Base-by-base conservation (phyloP, 2,888 invertebrate genomes). In the Seira ritae region DNA sequence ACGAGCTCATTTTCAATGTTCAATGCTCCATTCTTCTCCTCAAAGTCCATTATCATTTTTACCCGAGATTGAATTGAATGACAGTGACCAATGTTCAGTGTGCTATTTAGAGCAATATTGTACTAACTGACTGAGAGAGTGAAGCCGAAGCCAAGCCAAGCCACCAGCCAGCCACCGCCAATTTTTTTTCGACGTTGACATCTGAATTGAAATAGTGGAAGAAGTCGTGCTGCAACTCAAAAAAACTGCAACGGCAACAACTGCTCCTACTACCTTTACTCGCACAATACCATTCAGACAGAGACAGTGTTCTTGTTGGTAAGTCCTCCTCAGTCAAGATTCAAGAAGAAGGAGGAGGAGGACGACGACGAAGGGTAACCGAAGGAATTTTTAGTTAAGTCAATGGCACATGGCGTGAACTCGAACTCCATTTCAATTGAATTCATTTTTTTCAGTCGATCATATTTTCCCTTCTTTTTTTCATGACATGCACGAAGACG, bases 141-240 rank as follows among this genome's bases (percentile, higher is more conserved):
- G 55, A 55, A 17, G 42, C 12, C 6, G 42, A 42, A 42, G 12
- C 12, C 6, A 42, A 8, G 42, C 12, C 6, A 12, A 42, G 12
- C 42, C 6, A 8, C 6, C 42, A 42, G 6, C 42, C 3, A n/a
- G 55, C 17, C 17, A 55, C 55, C 12, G 15, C 55, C 55, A 55
- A 3, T 12, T 8, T 55, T 55, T 55, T 55, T 55, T 55, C 15
- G 3, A 1, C 17, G 15, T 55, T 55, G 55, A 55, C 55, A 55
- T 8, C 55, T 55, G 55, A 55, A 55, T 55, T 55, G 31, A 31
- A 31, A 55, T 8, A 55, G 55, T 55, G n/a, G n/a, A 55, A 55
- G 55, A 31, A 31, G 8, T 55, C 55, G 55, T 55, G 55, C 55
- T n/a, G n/a, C n/a, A n/a, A n/a, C n/a, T n/a, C n/a, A n/a, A n/a